Conservation (phyloP, 2,113 vertebrate species). For the Aix galericulata region DNA sequence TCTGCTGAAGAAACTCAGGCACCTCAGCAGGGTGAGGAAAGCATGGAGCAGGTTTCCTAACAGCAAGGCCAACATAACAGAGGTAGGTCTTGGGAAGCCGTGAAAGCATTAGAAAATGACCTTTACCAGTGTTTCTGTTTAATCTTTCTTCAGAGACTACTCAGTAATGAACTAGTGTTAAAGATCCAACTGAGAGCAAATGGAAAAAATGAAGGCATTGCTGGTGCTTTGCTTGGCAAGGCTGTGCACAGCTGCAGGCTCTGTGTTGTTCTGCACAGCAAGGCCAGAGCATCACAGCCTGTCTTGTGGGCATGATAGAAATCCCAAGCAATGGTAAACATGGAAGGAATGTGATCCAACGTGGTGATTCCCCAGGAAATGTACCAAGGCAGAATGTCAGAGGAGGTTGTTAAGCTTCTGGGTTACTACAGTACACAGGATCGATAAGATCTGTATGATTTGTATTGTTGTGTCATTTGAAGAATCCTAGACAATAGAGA, state of each 20-base stretch:
- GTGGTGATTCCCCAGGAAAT: fast-evolving
- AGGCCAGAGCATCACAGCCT: background rate
- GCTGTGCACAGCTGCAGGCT: fast-evolving
- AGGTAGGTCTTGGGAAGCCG: background rate
- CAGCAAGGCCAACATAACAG: fast-evolving
- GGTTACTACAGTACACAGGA: background rate
- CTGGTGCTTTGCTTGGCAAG: background rate
- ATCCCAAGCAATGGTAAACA: background rate
- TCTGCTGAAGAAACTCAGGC: background rate
- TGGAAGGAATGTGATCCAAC: fast-evolving
- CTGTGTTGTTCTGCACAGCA: background rate
- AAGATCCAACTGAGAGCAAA: background rate
- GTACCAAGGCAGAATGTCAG: background rate
- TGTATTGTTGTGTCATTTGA: background rate
- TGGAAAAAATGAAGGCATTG: background rate
- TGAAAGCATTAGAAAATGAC: background rate
- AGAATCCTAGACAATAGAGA: background rate
- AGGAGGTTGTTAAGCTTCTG: background rate
- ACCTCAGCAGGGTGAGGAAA: background rate
- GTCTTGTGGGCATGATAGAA: background rate
- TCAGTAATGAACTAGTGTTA: background rate
- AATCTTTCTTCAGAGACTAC: background rate
- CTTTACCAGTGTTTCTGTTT: background rate
- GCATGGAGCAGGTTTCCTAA: fast-evolving
- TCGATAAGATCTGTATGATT: background rate